Conservation (phyloP, 1,140 invertebrate species). For the Dufourea novaeangliae region DNA sequence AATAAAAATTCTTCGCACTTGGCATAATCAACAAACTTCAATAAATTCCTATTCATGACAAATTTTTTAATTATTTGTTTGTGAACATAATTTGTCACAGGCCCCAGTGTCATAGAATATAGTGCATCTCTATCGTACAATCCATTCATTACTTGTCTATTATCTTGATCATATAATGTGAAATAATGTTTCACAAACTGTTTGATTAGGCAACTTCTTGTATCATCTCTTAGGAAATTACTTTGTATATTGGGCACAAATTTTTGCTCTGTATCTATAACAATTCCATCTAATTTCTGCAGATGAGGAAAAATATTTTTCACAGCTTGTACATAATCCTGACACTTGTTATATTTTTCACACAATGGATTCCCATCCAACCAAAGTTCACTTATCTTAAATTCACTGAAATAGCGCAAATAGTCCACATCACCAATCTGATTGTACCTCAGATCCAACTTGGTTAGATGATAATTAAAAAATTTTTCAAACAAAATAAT, state of each 20-base stretch:
- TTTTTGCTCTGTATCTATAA: constrained; percentile 73
- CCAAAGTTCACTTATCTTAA: constrained; percentile 77
- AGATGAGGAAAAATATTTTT: constrained; percentile 73
- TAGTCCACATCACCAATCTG: constrained; percentile 70
- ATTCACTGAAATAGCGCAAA: constrained; percentile 76
- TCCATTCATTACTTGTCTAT: constrained; percentile 76
- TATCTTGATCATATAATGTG: constrained; percentile 77
- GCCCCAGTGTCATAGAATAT: constrained; percentile 78
- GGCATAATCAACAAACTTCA: constrained; percentile 79
- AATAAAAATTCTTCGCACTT: constrained; percentile 78
- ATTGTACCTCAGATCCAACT: constrained; percentile 76
- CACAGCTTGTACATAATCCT: constrained; percentile 74
- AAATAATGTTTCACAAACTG: constrained; percentile 80
- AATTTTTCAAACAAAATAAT: constrained; percentile 73
- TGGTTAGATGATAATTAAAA: constrained; percentile 69
- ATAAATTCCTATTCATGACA: constrained; percentile 74
- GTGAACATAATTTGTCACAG: constrained; percentile 68
- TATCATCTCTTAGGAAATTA: constrained; percentile 70
- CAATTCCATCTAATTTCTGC: constrained; percentile 75
- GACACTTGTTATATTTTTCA: constrained; percentile 59
- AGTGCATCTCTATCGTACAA: constrained; percentile 77
- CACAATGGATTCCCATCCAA: constrained; percentile 79
- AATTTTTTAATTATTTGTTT: constrained; percentile 74
- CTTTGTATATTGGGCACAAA: constrained; percentile 65
- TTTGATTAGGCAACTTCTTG: constrained; percentile 70